These are phyloP conservation scores for Megaceryle torquata DNA, from an alignment of 2,113 vertebrate species.

Conservation along the genomic window DNA sequence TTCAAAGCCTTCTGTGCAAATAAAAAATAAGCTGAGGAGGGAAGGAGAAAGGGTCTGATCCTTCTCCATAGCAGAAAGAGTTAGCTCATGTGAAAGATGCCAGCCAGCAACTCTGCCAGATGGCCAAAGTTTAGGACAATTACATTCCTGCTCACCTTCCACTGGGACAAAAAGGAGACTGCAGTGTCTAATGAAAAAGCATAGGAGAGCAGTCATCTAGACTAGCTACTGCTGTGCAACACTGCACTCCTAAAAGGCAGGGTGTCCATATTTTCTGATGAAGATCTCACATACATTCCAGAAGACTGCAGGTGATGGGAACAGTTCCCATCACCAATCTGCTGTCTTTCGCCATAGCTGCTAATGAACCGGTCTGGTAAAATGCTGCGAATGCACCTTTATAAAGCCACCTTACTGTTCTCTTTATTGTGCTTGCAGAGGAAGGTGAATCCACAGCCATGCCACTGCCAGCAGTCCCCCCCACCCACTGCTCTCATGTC, in stretches of 20 bases:
- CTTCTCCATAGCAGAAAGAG: background rate
- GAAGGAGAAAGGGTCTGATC: background rate
- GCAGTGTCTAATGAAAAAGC: background rate
- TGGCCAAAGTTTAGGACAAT: background rate
- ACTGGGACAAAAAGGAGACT: background rate
- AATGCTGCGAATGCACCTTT: background rate
- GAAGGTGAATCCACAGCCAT: background rate
- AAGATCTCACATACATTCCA: background rate
- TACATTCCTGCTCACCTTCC: background rate
- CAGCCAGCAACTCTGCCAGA: background rate
- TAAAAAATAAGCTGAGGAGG: background rate
- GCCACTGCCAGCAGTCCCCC: background rate
- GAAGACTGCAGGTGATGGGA: background rate
- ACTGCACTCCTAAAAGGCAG: background rate
- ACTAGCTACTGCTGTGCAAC: background rate
- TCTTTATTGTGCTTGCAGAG: background rate
- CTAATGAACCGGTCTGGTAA: background rate
- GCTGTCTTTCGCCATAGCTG: background rate
- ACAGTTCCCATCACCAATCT: background rate
- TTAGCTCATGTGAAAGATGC: background rate
- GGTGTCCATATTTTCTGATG: background rate
- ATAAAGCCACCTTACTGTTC: background rate
- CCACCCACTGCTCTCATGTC: background rate
- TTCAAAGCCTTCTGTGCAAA: conserved; percentile 12
- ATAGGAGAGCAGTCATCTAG: background rate